A percentile compares a stretch with the other conserved stretches of the same genome.
phyloP scores from a whole-genome alignment of 2,797 vertebrate genomes.

The Oreochromis grahami region DNA sequence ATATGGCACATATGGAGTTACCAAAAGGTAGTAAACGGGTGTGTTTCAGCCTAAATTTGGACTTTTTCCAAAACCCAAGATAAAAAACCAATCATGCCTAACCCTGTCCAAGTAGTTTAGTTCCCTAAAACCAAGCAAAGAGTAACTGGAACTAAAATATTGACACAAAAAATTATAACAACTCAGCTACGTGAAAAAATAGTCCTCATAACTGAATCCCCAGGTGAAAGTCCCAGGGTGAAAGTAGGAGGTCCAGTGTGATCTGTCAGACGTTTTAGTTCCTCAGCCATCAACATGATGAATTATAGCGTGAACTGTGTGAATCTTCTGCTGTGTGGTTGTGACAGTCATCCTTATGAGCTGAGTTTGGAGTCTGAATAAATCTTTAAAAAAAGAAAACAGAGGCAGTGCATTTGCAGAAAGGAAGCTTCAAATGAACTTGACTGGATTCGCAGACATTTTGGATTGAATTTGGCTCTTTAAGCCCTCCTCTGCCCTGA shows the following conservation, averaged over 20 bases:
- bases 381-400: background rate
- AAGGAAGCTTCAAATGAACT: background rate
- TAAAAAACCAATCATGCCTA: background rate
- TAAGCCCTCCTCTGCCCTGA: background rate
- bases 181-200: background rate
- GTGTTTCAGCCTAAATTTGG: background rate
- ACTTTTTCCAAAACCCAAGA: background rate
- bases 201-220: background rate
- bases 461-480: background rate
- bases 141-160: background rate
- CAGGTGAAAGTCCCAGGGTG: background rate
- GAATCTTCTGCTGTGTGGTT: background rate
- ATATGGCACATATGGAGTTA: background rate
- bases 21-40: background rate
- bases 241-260: background rate
- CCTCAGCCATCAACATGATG: background rate
- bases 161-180: background rate
- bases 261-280: background rate
- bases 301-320: background rate
- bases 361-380: background rate
- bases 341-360: background rate
- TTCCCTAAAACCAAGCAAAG: background rate
- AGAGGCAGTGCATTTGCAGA: background rate
- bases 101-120: background rate
- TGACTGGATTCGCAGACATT: background rate